Evolutionary conservation across 1,140 invertebrate genomes (phyloP).

Genomic region (Psilanteris sp.): DNA sequence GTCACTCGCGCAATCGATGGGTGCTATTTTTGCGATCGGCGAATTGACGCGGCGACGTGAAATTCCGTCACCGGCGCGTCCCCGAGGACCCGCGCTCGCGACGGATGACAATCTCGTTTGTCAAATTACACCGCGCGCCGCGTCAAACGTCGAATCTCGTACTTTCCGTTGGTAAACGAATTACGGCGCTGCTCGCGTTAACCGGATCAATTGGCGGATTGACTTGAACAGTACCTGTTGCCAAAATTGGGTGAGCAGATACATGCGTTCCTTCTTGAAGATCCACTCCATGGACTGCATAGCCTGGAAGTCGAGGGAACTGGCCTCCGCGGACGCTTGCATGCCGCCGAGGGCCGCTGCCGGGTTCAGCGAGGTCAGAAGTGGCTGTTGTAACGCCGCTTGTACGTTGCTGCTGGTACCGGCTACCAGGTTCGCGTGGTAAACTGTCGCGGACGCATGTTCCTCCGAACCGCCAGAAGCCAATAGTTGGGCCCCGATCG

Average conservation of each 20-base stretch:
- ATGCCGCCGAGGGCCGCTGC: conserved; percentile 85
- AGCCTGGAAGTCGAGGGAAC: conserved; percentile 85
- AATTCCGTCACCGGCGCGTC: conserved; percentile 10
- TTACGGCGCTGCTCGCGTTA: conserved; percentile 26
- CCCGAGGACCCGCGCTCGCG: conserved; percentile 4
- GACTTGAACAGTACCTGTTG: conserved; percentile 90
- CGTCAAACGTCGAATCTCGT: conserved; percentile 54
- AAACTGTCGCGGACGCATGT: conserved; percentile 74
- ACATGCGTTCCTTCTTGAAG: conserved; percentile 95
- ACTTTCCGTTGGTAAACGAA: conserved; percentile 48
- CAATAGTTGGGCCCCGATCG: conserved; percentile 79
- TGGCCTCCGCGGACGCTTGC: conserved; percentile 85
- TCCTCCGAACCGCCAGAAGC: conserved; percentile 74
- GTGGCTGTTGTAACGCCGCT: conserved; percentile 76
- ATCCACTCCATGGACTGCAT: conserved; percentile 96
- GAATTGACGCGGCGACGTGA: conserved; percentile 27
- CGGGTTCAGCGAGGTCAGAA: conserved; percentile 74
- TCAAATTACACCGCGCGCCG: conserved; percentile 50
- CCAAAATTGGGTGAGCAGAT: conserved; percentile 94
- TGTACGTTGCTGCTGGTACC: conserved; percentile 76
- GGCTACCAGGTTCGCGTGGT: conserved; percentile 79
- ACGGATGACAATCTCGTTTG: conserved; percentile 57
- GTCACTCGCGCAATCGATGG: too few relatives aligned
- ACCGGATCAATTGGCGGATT: conserved; percentile 46
- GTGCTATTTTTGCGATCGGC: conserved; percentile 10